Evolutionary conservation across 1,140 invertebrate species (phyloP).

Genomic region (Lysiphlebus fabarum): DNA sequence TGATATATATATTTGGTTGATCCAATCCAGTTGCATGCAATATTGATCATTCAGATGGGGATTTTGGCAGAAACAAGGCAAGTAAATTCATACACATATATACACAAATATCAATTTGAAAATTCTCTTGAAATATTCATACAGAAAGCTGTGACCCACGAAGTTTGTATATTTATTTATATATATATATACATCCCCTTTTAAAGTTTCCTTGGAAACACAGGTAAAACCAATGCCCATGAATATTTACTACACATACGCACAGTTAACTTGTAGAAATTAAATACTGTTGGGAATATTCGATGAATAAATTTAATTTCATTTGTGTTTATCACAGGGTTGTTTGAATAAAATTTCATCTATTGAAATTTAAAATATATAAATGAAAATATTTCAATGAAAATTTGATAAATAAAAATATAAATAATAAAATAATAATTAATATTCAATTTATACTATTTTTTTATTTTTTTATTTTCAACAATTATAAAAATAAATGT

Average conservation of each 20-base stretch:
- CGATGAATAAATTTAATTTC: too few relatives aligned
- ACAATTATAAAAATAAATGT: too few relatives aligned
- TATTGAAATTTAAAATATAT: too few relatives aligned
- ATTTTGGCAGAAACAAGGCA: slow-evolving; percentile 4
- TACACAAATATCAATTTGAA: slow-evolving; percentile 1
- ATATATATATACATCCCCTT: background rate
- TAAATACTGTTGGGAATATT: slow-evolving; percentile 20
- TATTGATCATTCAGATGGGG: slow-evolving; percentile 1
- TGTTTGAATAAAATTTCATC: too few relatives aligned
- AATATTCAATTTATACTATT: too few relatives aligned
- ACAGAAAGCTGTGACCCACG: background rate
- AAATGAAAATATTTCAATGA: too few relatives aligned
- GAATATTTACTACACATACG: slow-evolving; percentile 19
- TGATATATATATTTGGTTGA: background rate
- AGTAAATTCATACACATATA: background rate
- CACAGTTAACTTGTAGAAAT: slow-evolving; percentile 13
- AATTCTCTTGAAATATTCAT: slow-evolving; percentile 19
- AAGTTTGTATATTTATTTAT: too few relatives aligned
- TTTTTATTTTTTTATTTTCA: too few relatives aligned
- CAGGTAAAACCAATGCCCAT: slow-evolving; percentile 5
- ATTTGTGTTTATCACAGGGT: too few relatives aligned
- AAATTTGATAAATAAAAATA: too few relatives aligned
- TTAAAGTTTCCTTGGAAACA: background rate
- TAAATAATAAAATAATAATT: too few relatives aligned
- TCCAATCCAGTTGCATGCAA: background rate